phyloP scores from a whole-genome alignment of 2,888 invertebrate genomes.

The Nomada fabriciana region DNA sequence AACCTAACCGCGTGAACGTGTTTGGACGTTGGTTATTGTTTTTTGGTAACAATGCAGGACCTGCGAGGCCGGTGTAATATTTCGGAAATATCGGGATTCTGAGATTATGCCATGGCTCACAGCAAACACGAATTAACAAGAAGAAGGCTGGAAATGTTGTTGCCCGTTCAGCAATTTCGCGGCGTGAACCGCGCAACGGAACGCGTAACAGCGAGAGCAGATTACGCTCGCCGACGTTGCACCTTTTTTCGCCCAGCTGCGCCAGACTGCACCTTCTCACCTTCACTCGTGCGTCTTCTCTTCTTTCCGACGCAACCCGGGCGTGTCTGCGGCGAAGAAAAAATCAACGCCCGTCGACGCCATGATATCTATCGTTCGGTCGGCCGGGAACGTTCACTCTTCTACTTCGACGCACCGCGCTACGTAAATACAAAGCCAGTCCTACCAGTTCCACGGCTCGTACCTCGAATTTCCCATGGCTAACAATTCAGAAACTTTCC shows the following conservation, averaged over 20 bases:
- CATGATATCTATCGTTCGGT: background rate
- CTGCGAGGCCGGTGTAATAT: too few species aligned
- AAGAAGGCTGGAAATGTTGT: background rate
- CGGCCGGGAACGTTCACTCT: background rate
- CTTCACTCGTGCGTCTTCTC: conserved; percentile 41
- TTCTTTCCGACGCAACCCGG: conserved; percentile 30
- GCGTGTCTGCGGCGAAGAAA: conserved; percentile 27
- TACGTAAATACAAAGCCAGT: background rate
- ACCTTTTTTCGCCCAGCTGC: conserved; percentile 38
- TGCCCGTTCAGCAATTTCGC: conserved; percentile 7
- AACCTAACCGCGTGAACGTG: too few species aligned
- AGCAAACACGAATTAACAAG: too few species aligned
- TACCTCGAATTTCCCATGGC: background rate
- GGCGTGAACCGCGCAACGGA: background rate
- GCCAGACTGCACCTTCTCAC: conserved; percentile 29
- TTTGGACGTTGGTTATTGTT: too few species aligned
- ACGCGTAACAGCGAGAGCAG: conserved; percentile 34
- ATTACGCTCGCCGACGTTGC: conserved; percentile 27
- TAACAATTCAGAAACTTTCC: too few species aligned
- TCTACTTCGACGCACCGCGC: too few species aligned
- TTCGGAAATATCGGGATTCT: too few species aligned
- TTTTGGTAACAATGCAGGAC: too few species aligned
- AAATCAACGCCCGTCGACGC: conserved; percentile 9
- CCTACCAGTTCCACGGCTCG: background rate
- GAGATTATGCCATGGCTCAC: too few species aligned